phyloP scores from a whole-genome alignment of 2,113 vertebrate genomes.

The Enhydra lutris region DNA sequence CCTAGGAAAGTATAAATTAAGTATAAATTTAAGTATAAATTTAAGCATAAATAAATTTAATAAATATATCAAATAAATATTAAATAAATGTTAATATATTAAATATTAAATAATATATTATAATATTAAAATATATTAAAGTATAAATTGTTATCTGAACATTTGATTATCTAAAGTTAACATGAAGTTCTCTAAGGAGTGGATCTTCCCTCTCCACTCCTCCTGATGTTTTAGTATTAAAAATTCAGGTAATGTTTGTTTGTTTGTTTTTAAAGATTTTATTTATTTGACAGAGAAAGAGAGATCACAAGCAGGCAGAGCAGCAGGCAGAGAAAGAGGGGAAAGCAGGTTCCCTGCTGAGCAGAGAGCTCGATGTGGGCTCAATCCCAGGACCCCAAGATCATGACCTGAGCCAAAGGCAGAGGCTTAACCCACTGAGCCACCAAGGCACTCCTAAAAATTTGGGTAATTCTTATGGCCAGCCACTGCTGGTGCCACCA shows the following conservation, averaged over 20 bases:
- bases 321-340: too few species aligned
- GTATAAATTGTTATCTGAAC: background rate
- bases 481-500: background rate
- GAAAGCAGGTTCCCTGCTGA: too few species aligned
- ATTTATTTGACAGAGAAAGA: too few species aligned
- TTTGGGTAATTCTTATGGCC: background rate
- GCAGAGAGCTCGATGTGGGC: too few species aligned
- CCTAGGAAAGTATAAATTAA: background rate
- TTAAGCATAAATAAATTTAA: too few species aligned
- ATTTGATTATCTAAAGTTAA: conserved; percentile 11
- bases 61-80: too few species aligned
- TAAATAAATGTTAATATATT: too few species aligned
- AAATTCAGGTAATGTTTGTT: background rate
- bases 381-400: too few species aligned
- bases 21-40: background rate
- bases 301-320: too few species aligned
- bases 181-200: background rate
- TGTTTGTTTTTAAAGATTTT: too few species aligned
- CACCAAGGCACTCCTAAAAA: background rate
- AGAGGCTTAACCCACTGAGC: too few species aligned
- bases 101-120: background rate
- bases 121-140: background rate
- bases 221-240: background rate
- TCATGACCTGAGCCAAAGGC: too few species aligned
- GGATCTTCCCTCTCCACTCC: background rate